phyloP scores from a whole-genome alignment of 2,797 vertebrate genomes.

The Hypotaenidia okinawae region DNA sequence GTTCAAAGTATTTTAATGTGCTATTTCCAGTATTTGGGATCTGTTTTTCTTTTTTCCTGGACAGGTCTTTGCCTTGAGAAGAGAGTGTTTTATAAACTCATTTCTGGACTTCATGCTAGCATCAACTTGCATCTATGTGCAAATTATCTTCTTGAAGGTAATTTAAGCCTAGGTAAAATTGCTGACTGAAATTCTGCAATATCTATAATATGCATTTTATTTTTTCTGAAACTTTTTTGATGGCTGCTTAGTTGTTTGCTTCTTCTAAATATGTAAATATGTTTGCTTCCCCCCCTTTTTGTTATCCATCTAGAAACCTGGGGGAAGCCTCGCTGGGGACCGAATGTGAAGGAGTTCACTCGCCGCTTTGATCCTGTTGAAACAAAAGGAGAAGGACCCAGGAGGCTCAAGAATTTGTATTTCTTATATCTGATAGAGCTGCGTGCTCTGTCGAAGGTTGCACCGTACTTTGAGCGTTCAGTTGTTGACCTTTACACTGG shows the following conservation, averaged over 20 bases:
- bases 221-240: neutral
- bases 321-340: slow-evolving; percentile 89
- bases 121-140: slow-evolving; percentile 95
- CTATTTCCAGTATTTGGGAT: neutral
- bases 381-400: slow-evolving; percentile 93
- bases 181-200: neutral
- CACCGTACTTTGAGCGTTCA: slow-evolving; percentile 91
- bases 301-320: slow-evolving; percentile 82
- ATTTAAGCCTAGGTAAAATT: neutral
- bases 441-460: slow-evolving; percentile 91
- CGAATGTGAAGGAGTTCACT: slow-evolving; percentile 90
- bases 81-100: slow-evolving; percentile 94
- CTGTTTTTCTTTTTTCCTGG: slow-evolving; percentile 19
- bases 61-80: slow-evolving; percentile 93
- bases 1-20: neutral
- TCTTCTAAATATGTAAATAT: neutral
- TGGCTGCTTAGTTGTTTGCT: neutral
- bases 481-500: slow-evolving; percentile 93
- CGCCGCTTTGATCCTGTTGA: slow-evolving; percentile 87
- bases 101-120: slow-evolving; percentile 96
- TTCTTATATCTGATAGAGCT: slow-evolving; percentile 96
- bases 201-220: rapidly evolving
- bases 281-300: neutral
- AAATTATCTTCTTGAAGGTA: slow-evolving; percentile 92
- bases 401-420: slow-evolving; percentile 94